Base-by-base conservation (phyloP, 2,113 vertebrate species). In the Paramisgurnus dabryanus region DNA sequence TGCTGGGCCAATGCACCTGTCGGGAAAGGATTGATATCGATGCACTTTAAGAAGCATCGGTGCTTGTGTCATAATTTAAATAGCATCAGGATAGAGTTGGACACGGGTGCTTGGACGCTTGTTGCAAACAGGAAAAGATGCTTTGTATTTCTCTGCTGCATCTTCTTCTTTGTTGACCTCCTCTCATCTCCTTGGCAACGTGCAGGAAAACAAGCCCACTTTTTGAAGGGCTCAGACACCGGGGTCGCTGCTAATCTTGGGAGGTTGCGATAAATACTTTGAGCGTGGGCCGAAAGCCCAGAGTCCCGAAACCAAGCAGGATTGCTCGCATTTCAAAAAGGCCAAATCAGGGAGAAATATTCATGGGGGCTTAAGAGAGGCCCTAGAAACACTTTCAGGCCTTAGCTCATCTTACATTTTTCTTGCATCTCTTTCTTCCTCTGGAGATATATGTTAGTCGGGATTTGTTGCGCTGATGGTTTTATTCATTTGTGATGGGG, bases 151-250 rank as follows among this genome's bases (percentile, higher is more conserved):
- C 60, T 63, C 85, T 60, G 47, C 43, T 80, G 72, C 53, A 67
- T 41, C 34, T 71, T 81, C 69, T 39, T 80, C 83, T 86, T 69
- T 84, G 82, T 80, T 82, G 85, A 90, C 88, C 86, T 87, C 81
- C 87, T 83, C 81, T 89, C 85, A 85, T 92, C 15, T 68, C 91
- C 92, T 86, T 91, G 92, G 91, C 89, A 93, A 93, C 89, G 82
- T 85, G 83, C 73, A 53, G 78, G 87, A 86, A 91, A 92, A 91
- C 85, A 89, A 90, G 87, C 84, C 78, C 84, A 83, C 80, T 84
- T 88, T 85, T 89, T 87, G 83, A 87, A 90, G 88, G 67, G 83
- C 88, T 89, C 86, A 88, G 90, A 90, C 90, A 86, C 85, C 81
- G 81, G 87, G 92, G 90, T 92, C 90, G 86, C 80, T 84, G 82